These are phyloP conservation scores for Pachydiplax longipennis DNA, from an alignment of 2,888 invertebrate species.

Conservation along the genomic window DNA sequence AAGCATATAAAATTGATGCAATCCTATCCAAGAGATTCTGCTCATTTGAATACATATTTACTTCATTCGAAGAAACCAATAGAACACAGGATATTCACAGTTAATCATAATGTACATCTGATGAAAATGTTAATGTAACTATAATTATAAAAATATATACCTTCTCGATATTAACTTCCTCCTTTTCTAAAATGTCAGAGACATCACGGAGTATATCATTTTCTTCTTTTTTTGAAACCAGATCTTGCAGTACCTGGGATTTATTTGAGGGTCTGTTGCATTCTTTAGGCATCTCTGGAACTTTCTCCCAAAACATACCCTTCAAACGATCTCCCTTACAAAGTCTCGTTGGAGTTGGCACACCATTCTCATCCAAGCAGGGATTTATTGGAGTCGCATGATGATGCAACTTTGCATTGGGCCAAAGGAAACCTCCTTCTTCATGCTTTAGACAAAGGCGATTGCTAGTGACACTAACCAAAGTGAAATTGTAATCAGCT, in stretches of 20 bases:
- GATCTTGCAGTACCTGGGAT: background rate
- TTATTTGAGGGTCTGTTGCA: background rate
- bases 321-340: constrained; percentile 46
- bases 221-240: background rate
- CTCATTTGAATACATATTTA: no score
- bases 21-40: no score
- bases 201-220: background rate
- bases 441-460: background rate
- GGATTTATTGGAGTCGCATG: constrained; percentile 23
- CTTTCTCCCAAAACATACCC: constrained; percentile 46
- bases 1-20: no score
- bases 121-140: no score
- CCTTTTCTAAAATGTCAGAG: background rate
- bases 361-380: constrained; percentile 38
- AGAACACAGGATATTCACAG: no score
- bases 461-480: background rate
- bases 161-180: no score
- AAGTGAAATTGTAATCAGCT: background rate
- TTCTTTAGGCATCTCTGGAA: background rate
- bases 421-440: constrained; percentile 44
- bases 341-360: background rate
- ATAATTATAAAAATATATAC: no score
- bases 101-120: no score
- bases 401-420: constrained; percentile 22
- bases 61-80: no score